These are phyloP conservation scores for Ophioderma brevispina DNA, from an alignment of 35 echinoderm and acorn worm species.

Conservation along the genomic window DNA sequence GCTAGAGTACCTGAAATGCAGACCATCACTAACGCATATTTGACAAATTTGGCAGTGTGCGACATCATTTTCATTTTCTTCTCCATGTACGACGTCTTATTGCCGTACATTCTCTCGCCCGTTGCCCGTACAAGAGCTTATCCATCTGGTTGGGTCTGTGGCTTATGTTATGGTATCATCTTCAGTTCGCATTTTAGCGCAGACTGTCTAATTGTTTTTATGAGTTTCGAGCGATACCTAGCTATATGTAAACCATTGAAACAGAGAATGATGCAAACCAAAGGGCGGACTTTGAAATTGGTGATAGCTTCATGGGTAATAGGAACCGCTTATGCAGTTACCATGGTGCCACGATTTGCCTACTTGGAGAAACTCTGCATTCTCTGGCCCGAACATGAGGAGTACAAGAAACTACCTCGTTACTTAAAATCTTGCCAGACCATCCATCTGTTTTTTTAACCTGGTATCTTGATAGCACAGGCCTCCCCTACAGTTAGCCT, in stretches of 20 bases:
- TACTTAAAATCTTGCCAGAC: neutral
- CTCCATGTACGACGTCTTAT: too few species aligned
- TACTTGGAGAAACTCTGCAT: neutral
- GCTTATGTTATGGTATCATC: too few species aligned
- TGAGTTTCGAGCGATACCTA: neutral
- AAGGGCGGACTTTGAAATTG: neutral
- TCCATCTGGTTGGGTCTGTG: too few species aligned
- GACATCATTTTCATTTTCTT: too few species aligned
- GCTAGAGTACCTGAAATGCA: too few species aligned
- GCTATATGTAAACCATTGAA: neutral
- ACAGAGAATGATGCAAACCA: neutral
- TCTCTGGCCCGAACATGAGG: neutral
- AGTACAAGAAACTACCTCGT: neutral
- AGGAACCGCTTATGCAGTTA: neutral
- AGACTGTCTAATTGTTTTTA: neutral
- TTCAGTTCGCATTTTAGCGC: too few species aligned
- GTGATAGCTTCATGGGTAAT: neutral
- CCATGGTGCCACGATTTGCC: neutral
- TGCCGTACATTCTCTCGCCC: too few species aligned
- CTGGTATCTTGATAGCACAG: neutral
- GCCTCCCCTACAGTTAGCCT: neutral
- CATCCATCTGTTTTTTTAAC: neutral
- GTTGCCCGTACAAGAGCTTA: too few species aligned
- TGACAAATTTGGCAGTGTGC: too few species aligned
- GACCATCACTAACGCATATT: too few species aligned